A percentile compares a stretch with the other conserved stretches of the same genome.
phyloP scores from a whole-genome alignment of 1,140 invertebrate genomes.

The Mya arenaria region DNA sequence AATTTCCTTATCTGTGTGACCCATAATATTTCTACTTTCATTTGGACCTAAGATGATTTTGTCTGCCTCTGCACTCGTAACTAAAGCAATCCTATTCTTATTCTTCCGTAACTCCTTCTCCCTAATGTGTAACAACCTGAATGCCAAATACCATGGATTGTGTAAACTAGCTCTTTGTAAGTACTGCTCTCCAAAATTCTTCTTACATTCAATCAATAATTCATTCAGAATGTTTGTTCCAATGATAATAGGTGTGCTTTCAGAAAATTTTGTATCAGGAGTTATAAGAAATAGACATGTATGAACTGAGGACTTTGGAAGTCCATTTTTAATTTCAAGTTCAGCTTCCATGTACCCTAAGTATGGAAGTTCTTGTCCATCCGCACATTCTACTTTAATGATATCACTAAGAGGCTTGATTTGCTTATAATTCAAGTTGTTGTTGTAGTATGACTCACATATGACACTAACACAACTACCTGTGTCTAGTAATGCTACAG shows the following conservation, averaged over 20 bases:
- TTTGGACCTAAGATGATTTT: constrained; percentile 49
- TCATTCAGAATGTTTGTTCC: constrained; percentile 50
- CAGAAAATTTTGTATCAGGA: constrained; percentile 15
- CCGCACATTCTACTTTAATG: constrained; percentile 49
- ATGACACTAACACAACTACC: constrained; percentile 28
- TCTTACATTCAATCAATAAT: constrained; percentile 18
- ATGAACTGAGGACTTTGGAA: constrained; percentile 15
- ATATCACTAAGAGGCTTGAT: constrained; percentile 1
- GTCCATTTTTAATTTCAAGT: neutral
- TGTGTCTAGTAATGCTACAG: constrained; percentile 11
- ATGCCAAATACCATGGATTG: constrained; percentile 41
- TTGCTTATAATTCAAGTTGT: neutral
- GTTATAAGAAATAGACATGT: constrained; percentile 34
- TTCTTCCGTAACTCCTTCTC: constrained; percentile 33
- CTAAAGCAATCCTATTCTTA: constrained; percentile 29
- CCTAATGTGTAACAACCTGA: constrained; percentile 37
- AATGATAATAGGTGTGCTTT: constrained; percentile 31
- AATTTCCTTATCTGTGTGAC: constrained; percentile 42
- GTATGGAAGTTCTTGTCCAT: constrained; percentile 50
- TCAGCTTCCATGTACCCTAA: constrained; percentile 51
- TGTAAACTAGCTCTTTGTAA: constrained; percentile 35
- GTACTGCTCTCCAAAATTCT: constrained; percentile 32
- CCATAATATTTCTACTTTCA: neutral
- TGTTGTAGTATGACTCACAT: constrained; percentile 4
- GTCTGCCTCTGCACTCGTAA: constrained; percentile 5